Evolutionary conservation across 2,113 vertebrate genomes (phyloP).

Genomic region (Ascaphus truei): DNA sequence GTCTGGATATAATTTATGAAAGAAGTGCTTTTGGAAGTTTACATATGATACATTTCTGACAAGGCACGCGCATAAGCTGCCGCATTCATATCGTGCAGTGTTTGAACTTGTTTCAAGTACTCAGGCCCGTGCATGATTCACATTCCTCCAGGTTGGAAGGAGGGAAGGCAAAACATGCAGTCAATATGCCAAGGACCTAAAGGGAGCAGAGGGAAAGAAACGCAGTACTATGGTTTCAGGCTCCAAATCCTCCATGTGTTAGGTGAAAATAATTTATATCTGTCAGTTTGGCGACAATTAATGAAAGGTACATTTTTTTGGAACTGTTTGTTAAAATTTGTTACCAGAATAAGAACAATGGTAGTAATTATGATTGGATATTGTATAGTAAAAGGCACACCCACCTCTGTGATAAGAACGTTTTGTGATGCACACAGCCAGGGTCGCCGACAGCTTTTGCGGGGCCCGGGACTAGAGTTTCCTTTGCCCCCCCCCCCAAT

Average conservation of each 20-base stretch:
- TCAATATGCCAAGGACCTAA: conserved; percentile 15
- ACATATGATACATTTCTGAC: too few relatives aligned
- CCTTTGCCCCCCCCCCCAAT: too few relatives aligned
- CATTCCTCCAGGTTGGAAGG: conserved; percentile 45
- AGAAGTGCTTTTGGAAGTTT: background rate
- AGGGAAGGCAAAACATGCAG: conserved; percentile 29
- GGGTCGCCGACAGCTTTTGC: too few relatives aligned
- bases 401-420: too few relatives aligned
- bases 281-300: background rate
- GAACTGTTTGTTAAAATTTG: too few relatives aligned
- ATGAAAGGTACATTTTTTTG: too few relatives aligned
- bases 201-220: conserved; percentile 38
- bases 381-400: too few relatives aligned
- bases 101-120: conserved; percentile 42
- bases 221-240: background rate
- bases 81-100: conserved; percentile 15
- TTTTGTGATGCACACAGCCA: too few relatives aligned
- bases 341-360: too few relatives aligned
- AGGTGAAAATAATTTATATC: background rate
- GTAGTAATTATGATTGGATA: too few relatives aligned
- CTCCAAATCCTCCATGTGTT: conserved; percentile 14
- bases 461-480: too few relatives aligned
- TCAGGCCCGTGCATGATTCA: conserved; percentile 53
- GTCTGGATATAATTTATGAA: background rate
- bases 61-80: background rate